A percentile compares a stretch with the other conserved stretches of the same genome.
Conservation (phyloP, 2,888 invertebrate species). For the Luffia ferchaultella region DNA sequence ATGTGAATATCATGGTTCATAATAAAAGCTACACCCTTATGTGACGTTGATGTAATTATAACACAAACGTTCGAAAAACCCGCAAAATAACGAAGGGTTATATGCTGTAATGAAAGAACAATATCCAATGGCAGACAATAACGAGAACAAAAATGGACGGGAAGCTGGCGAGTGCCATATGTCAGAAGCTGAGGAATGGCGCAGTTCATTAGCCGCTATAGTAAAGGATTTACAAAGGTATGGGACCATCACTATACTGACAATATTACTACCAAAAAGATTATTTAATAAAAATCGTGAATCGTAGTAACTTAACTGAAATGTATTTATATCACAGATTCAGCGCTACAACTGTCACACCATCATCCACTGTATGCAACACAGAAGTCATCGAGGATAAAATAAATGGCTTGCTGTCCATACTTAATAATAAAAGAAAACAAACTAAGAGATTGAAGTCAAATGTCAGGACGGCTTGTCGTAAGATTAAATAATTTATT, state of each 20-base stretch:
- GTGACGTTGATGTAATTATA: too few species aligned
- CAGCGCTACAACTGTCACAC: too few species aligned
- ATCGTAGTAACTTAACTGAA: too few species aligned
- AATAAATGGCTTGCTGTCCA: background rate
- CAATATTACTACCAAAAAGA: too few species aligned
- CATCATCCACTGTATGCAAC: background rate
- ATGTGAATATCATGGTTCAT: too few species aligned
- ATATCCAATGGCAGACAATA: background rate
- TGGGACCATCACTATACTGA: too few species aligned
- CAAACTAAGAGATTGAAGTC: constrained; percentile 26
- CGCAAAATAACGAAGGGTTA: background rate
- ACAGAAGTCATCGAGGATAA: background rate
- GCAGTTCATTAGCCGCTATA: constrained; percentile 28
- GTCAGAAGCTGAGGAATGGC: constrained; percentile 22
- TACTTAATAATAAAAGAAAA: constrained; percentile 23
- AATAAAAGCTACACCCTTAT: too few species aligned
- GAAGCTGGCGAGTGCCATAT: background rate
- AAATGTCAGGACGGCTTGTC: constrained; percentile 28
- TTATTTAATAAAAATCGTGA: too few species aligned
- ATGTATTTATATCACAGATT: too few species aligned
- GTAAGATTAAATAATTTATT: constrained; percentile 25
- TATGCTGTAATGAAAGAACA: background rate
- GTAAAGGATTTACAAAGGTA: constrained; percentile 36
- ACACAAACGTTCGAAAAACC: too few species aligned
- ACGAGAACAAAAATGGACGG: background rate